Percentiles rank a stretch among this genome's conserved stretches.
These are phyloP conservation scores for Mongoloraphidia duomilia DNA, from an alignment of 2,888 invertebrate species.

Conservation along the genomic window DNA sequence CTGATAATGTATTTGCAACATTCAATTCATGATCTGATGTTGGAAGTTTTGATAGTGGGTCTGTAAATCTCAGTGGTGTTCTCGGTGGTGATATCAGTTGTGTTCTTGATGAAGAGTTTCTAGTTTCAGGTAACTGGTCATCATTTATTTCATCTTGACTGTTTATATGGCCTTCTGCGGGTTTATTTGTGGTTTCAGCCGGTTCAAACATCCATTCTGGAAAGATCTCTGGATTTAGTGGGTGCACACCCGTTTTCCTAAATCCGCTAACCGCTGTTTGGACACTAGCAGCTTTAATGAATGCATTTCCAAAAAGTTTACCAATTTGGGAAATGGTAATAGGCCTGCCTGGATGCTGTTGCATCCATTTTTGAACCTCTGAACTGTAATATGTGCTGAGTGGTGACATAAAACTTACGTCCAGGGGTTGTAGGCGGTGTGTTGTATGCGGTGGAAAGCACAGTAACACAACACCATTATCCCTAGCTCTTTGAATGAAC, in stretches of 20 bases:
- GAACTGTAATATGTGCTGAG: conserved; percentile 19
- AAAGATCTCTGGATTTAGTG: conserved; percentile 14
- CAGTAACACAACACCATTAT: conserved; percentile 20
- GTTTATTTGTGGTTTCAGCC: conserved; percentile 18
- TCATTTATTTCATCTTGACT: no score
- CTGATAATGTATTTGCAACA: no score
- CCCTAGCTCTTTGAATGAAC: conserved; percentile 19
- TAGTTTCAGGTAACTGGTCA: no score
- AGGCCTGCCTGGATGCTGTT: conserved; percentile 18
- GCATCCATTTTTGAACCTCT: conserved; percentile 18
- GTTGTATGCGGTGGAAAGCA: conserved; percentile 23
- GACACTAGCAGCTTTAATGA: conserved; percentile 16
- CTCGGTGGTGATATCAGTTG: no score
- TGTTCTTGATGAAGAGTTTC: no score
- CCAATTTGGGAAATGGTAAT: conserved; percentile 20
- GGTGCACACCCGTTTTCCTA: conserved; percentile 15
- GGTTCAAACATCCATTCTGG: conserved; percentile 17
- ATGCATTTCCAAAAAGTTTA: conserved; percentile 18
- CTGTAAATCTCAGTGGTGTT: no score
- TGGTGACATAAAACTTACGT: conserved; percentile 20
- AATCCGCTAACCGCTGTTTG: conserved; percentile 17
- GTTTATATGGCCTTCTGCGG: no score
- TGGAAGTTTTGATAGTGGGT: no score
- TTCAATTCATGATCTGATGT: no score
- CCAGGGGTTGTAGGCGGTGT: conserved; percentile 21